phyloP scores from a whole-genome alignment of 2,888 invertebrate species.

The Eilema depressum region DNA sequence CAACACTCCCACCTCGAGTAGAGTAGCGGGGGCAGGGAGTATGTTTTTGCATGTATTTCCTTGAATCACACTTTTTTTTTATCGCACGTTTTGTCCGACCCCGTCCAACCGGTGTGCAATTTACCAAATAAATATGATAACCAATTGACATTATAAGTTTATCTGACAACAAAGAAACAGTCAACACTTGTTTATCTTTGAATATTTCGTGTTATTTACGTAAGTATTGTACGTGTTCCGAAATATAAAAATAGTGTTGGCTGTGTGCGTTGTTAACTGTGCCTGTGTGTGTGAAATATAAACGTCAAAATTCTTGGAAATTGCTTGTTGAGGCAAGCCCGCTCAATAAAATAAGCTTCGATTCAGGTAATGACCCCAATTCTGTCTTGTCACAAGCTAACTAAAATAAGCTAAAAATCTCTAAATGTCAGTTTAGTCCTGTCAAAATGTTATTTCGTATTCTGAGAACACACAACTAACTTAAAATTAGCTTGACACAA shows the following conservation, averaged over 20 bases:
- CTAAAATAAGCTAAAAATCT: no score
- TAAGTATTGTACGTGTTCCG: conserved; percentile 60
- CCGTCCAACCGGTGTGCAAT: conserved; percentile 41
- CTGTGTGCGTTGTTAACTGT: conserved; percentile 53
- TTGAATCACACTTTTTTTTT: conserved; percentile 56
- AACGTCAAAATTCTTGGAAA: conserved; percentile 80
- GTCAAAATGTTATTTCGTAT: no score
- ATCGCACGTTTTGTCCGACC: conserved; percentile 48
- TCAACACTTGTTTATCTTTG: conserved; percentile 29
- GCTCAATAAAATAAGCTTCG: conserved; percentile 43
- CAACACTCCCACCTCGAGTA: conserved; percentile 37
- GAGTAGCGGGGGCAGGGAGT: conserved; percentile 30
- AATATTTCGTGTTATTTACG: conserved; percentile 31
- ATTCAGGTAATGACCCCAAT: conserved; percentile 39
- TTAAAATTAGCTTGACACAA: no score
- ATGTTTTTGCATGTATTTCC: conserved; percentile 61
- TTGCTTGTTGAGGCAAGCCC: conserved; percentile 58
- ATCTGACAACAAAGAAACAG: conserved; percentile 40
- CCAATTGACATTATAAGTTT: conserved; percentile 30
- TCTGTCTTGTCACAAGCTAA: no score
- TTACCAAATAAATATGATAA: conserved; percentile 37
- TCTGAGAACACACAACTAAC: no score
- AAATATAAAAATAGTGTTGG: conserved; percentile 71
- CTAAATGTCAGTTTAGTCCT: no score
- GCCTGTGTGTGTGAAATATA: conserved; percentile 58